Evolutionary conservation across 2,888 invertebrate species (phyloP).

Genomic region (Camponotus fellah): DNA sequence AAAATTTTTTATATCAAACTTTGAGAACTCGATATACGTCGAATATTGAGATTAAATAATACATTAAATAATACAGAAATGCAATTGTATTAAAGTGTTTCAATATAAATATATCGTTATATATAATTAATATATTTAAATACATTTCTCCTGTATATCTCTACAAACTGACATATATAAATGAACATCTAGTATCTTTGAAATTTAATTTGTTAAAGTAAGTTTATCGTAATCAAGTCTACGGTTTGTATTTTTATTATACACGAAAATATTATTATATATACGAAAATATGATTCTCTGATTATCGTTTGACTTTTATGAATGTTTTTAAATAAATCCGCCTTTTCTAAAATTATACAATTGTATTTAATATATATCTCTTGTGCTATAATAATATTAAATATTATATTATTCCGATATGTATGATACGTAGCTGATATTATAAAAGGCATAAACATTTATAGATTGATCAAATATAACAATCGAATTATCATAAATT

Average conservation of each 20-base stretch:
- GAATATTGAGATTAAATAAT: background rate
- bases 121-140: background rate
- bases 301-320: background rate
- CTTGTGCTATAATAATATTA: background rate
- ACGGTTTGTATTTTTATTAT: background rate
- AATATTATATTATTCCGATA: no score
- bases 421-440: background rate
- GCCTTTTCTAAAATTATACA: background rate
- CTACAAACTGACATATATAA: background rate
- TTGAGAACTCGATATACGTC: background rate
- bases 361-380: background rate
- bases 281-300: background rate
- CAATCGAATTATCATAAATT: background rate
- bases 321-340: background rate
- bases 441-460: no score
- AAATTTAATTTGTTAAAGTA: conserved; percentile 12
- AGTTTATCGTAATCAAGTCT: background rate
- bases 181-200: background rate
- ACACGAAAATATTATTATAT: background rate
- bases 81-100: background rate
- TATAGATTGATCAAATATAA: background rate
- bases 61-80: background rate
- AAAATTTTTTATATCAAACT: background rate
- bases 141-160: background rate
- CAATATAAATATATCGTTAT: background rate